These are phyloP conservation scores for Eretmochelys imbricata DNA, from an alignment of 2,113 vertebrate genomes.

Conservation along the genomic window DNA sequence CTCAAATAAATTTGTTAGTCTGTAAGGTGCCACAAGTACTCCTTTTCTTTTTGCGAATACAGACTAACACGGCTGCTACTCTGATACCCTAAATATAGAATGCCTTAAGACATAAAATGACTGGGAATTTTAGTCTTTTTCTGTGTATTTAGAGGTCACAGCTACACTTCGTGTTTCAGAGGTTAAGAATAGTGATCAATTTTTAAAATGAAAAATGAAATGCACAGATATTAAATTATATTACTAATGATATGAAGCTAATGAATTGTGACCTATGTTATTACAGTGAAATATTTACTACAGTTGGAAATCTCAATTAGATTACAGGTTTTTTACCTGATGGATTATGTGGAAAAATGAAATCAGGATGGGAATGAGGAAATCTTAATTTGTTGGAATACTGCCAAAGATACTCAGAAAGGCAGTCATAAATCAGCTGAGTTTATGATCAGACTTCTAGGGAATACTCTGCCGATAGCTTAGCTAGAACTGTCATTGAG, in stretches of 20 bases:
- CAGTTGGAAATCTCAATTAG: constrained; percentile 36
- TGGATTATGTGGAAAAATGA: background rate
- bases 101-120: background rate
- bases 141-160: constrained; percentile 15
- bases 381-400: constrained; percentile 6
- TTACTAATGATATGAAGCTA: constrained; percentile 27
- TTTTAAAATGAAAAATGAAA: constrained; percentile 44
- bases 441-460: background rate
- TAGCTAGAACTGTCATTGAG: accelerated
- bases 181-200: background rate
- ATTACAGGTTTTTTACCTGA: background rate
- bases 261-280: constrained; percentile 35
- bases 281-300: constrained; percentile 61
- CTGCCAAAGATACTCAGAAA: background rate
- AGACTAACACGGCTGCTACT: too few relatives aligned
- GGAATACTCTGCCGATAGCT: background rate
- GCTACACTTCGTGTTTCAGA: constrained; percentile 39
- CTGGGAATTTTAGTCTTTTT: background rate
- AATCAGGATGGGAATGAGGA: background rate
- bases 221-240: constrained; percentile 36
- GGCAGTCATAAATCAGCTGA: background rate
- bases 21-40: too few relatives aligned
- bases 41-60: too few relatives aligned
- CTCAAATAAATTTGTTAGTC: too few relatives aligned
- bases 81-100: background rate